A percentile compares a stretch with the other conserved stretches of the same genome.
phyloP scores from a whole-genome alignment of 2,888 invertebrate species.

The Hyposoter didymator region DNA sequence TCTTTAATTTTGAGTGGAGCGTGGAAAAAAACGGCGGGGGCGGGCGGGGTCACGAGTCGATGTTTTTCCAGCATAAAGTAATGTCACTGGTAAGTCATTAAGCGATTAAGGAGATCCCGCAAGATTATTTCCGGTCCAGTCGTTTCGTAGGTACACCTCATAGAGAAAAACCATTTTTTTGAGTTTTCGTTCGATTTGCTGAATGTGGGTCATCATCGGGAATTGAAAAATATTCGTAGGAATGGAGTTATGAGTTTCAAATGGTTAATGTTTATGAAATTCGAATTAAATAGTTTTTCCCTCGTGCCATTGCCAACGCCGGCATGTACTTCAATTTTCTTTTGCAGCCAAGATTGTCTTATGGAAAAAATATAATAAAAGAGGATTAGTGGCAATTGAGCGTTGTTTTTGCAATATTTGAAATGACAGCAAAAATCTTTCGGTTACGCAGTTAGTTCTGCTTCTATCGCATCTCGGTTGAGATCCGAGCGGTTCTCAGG shows the following conservation, averaged over 20 bases:
- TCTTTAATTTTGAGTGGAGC: not conserved
- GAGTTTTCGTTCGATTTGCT: not conserved
- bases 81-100: conserved; percentile 51
- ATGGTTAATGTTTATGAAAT: not conserved
- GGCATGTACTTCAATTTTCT: not conserved
- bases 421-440: not conserved
- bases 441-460: not conserved
- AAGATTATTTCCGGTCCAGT: conserved; percentile 9
- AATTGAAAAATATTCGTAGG: not conserved
- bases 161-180: not conserved
- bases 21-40: not conserved
- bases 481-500: not conserved
- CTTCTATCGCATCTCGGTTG: not conserved
- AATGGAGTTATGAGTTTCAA: not conserved
- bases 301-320: not conserved
- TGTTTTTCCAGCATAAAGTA: conserved; percentile 37
- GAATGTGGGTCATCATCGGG: not conserved
- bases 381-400: not conserved
- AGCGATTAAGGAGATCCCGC: conserved; percentile 9
- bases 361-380: not conserved
- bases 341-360: not conserved
- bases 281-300: not conserved
- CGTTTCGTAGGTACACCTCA: not conserved
- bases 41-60: not conserved
- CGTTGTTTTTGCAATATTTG: not conserved